These are phyloP conservation scores for Agrypnus murinus DNA, from an alignment of 2,888 invertebrate genomes.

Conservation along the genomic window DNA sequence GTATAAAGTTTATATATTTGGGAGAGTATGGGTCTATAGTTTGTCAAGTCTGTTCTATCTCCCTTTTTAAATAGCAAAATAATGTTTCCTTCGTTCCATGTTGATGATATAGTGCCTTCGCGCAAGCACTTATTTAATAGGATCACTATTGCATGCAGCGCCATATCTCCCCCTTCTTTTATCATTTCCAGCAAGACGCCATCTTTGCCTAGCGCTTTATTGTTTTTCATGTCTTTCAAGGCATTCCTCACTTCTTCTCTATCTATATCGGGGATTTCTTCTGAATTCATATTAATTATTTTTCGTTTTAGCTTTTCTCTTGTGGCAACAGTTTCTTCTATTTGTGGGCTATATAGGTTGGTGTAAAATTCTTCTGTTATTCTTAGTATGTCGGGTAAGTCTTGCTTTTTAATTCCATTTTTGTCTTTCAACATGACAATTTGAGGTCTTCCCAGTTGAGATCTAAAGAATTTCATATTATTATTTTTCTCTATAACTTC, in stretches of 20 bases:
- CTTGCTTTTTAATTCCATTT: constrained; percentile 8
- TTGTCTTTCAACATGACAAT: constrained; percentile 5
- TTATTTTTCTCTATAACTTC: background rate
- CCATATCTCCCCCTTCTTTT: background rate
- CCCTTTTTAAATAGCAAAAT: no score
- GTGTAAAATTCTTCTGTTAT: constrained; percentile 7
- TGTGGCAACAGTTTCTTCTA: constrained; percentile 10
- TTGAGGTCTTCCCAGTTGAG: background rate
- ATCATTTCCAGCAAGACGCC: background rate
- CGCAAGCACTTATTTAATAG: constrained; percentile 4
- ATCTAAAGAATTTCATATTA: background rate
- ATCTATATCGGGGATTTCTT: no score
- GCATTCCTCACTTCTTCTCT: constrained; percentile 8
- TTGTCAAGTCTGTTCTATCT: no score
- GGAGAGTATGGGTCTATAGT: constrained; percentile 5
- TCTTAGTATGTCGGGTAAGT: background rate
- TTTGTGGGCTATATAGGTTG: background rate
- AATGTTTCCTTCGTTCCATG: background rate
- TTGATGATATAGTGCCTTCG: background rate
- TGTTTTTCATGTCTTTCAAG: constrained; percentile 6
- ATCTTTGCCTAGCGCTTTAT: constrained; percentile 4
- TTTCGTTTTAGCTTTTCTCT: constrained; percentile 4
- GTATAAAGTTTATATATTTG: no score
- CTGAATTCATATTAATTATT: no score
- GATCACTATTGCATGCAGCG: background rate